Conservation (phyloP, 1,140 invertebrate genomes). For the Dreissena rostriformis region DNA sequence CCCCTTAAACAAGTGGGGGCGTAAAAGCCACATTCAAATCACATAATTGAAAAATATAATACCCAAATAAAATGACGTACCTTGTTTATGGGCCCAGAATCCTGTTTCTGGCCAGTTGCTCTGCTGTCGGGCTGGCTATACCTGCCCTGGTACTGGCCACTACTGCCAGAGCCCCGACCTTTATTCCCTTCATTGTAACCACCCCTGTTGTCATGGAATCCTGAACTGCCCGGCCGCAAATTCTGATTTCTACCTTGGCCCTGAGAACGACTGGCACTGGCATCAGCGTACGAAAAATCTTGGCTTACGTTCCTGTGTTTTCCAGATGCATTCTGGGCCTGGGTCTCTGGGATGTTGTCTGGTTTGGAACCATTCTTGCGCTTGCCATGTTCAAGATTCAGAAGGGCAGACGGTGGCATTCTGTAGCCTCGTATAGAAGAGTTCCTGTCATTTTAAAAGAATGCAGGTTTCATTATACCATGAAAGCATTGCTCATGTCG, state of each 20-base stretch:
- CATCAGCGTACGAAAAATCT: slow-evolving; percentile 29
- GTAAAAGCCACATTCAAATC: too few species aligned
- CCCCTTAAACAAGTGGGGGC: too few species aligned
- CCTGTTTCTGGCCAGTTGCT: too few species aligned
- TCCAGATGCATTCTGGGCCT: background rate
- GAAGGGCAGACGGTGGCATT: slow-evolving; percentile 83
- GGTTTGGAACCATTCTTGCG: slow-evolving; percentile 60
- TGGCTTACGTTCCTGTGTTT: slow-evolving; percentile 20
- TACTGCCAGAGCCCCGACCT: too few species aligned
- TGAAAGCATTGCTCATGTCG: too few species aligned
- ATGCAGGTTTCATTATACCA: too few species aligned
- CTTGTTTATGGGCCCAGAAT: too few species aligned
- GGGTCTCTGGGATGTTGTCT: background rate
- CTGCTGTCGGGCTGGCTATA: too few species aligned
- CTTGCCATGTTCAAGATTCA: slow-evolving; percentile 84
- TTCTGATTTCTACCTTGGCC: slow-evolving; percentile 12
- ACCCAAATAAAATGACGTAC: too few species aligned
- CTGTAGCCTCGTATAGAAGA: slow-evolving; percentile 81
- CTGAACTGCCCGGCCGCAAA: background rate
- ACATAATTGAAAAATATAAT: too few species aligned
- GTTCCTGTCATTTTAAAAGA: slow-evolving; percentile 63
- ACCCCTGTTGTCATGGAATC: slow-evolving; percentile 41
- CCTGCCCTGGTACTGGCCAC: too few species aligned
- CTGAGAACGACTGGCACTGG: slow-evolving; percentile 1
- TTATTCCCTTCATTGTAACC: background rate